Base-by-base conservation (phyloP, 2,888 invertebrate genomes). In the Xestia sexstrigata region DNA sequence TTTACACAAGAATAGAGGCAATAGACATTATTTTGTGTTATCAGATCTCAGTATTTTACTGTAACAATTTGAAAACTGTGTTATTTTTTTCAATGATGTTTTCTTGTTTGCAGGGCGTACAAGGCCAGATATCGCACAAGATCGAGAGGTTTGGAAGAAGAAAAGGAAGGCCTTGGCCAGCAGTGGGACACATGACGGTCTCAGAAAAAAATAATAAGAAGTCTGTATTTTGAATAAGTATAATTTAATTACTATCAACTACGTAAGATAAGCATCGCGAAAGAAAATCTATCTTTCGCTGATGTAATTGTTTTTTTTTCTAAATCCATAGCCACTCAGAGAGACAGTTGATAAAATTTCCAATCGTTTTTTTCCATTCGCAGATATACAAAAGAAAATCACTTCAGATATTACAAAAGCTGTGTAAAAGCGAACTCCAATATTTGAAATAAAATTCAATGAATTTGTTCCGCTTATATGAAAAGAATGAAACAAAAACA, bases 371-470 rank as follows among this genome's bases (percentile, higher is more conserved):
- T 73, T 82, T 63, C 82, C 63, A 82, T 83, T 73, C 69, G 55
- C 74, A 30, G 65, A 84, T 68, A 68, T n/a, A 84, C 67, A 80
- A 87, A 87, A 62, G 72, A 79, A 87, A 87, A 84, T 71, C 81
- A 73, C 72, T 75, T 84, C 73, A 73, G 80, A 71, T 83, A 83
- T 70, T 78, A 84, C 81, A 69, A 84, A 87, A 84, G 47, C 69
- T 72, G 74, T 69, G 78, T 69, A 70, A 73, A 84, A 67, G 62
- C 60, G 69, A 75, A 84, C 39, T 87, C 65, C 65, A 68, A 73
- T 84, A 87, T 87, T 84, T 26, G 47, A 70, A 70, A 87, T 79
- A 87, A 87, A 87, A 76, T 70, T 35, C 63, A 62, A 83, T 83
- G 74, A 78, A 62, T 87, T 87, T 87, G 63, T 84, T 84, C 70